These are phyloP conservation scores for Halcyon smyrnensis DNA, from an alignment of 2,797 vertebrate species.

Conservation along the genomic window DNA sequence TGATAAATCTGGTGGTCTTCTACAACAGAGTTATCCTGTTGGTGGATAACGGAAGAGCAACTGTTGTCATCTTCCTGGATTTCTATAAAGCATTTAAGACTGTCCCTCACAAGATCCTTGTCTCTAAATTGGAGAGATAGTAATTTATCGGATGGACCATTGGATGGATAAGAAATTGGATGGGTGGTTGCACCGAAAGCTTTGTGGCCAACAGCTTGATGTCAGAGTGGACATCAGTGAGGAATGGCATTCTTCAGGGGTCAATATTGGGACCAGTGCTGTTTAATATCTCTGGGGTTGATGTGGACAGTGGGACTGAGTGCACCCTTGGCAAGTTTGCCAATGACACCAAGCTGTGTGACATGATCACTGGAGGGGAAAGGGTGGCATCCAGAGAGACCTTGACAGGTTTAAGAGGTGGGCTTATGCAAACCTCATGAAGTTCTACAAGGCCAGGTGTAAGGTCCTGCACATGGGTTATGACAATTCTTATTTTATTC, in stretches of 20 bases:
- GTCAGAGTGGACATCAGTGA: background rate
- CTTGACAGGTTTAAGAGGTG: too few species aligned
- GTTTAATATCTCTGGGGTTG: background rate
- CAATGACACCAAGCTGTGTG: background rate
- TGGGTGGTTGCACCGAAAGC: background rate
- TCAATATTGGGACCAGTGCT: background rate
- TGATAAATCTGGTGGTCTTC: too few species aligned
- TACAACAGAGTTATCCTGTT: too few species aligned
- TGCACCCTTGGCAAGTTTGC: background rate
- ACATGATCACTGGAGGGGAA: background rate
- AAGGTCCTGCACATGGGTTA: too few species aligned
- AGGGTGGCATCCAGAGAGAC: background rate
- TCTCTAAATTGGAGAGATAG: background rate
- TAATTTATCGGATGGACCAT: background rate
- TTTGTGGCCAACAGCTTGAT: background rate
- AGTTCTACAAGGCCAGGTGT: too few species aligned
- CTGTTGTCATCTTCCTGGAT: background rate
- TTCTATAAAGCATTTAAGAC: background rate
- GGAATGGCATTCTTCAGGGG: background rate
- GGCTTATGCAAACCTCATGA: too few species aligned
- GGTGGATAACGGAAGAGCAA: too few species aligned
- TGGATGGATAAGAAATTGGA: background rate
- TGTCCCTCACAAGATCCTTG: background rate
- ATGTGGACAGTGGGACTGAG: background rate
- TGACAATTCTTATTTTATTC: background rate